Base-by-base conservation (phyloP, 2,888 invertebrate genomes). In the Meliscaeva auricollis region DNA sequence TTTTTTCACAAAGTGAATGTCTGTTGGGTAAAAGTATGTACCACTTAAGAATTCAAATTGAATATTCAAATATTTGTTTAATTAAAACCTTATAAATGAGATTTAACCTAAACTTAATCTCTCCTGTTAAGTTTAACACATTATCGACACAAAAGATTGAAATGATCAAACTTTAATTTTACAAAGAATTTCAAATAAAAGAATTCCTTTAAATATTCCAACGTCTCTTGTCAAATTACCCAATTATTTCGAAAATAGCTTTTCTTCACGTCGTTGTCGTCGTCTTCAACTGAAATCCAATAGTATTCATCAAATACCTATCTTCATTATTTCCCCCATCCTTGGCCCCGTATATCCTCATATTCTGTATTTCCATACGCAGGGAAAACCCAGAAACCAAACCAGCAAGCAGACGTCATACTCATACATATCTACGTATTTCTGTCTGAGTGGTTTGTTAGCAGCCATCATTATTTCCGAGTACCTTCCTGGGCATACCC, bases 381-480 rank as follows among this genome's bases (percentile, higher is more conserved):
- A 46, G 20, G 20, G 48, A 75, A 75, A 78, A 70, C 38, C 74
- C 66, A 64, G 50, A 41, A 83, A 69, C 46, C 62, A 52, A 83
- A 74, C 60, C 52, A 52, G 46, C 46, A 56, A 20, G 52, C 66
- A 78, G 38, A 83, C 69, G 52, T 56, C 15, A 52, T 35, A 30
- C 32, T 56, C 50, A 54, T 64, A 79, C 66, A 15, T 72, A 73
- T 48, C n/a, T 32, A 44, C 13, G 41, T 56, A 64, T 52, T 80
- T 85, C 76, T 80, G 76, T 79, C 68, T 81, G 81, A 85, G 85
- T 80, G 76, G 85, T 81, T 85, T 85, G 81, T 85, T 85, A 85
- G 84, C 84, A 85, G 81, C 76, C 85, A 81, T 76, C 85, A 80
- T 85, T 81, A 85, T 85, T 76, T 85, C 76, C 81, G 76, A 80